phyloP scores from a whole-genome alignment of 1,140 invertebrate genomes.

The Drosophila malerkotliana region DNA sequence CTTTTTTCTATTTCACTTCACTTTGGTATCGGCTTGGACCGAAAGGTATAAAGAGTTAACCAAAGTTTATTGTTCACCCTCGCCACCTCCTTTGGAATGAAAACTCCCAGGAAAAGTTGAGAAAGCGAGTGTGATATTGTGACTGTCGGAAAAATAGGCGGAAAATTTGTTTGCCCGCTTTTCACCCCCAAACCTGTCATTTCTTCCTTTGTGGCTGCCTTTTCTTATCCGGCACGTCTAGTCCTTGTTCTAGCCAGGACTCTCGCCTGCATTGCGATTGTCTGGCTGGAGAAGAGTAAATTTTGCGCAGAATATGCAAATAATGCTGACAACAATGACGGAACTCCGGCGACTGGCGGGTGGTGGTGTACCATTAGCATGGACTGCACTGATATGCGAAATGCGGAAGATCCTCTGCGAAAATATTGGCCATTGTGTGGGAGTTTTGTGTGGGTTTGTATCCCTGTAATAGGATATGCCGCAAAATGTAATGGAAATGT shows the following conservation, averaged over 20 bases:
- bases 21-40: not conserved
- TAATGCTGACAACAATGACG: slow-evolving; percentile 78
- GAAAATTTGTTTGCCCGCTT: slow-evolving; percentile 59
- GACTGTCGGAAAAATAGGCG: slow-evolving; percentile 37
- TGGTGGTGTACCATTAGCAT: slow-evolving; percentile 59
- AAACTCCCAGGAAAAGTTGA: slow-evolving; percentile 20
- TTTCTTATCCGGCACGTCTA: slow-evolving; percentile 14
- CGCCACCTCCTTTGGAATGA: slow-evolving; percentile 9
- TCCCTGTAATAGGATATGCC: slow-evolving; percentile 63
- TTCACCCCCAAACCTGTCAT: slow-evolving; percentile 12
- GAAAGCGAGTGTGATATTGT: slow-evolving; percentile 28
- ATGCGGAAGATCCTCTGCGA: slow-evolving; percentile 40
- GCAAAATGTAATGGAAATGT: slow-evolving; percentile 46
- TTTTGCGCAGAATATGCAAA: slow-evolving; percentile 78
- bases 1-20: slow-evolving; percentile 75
- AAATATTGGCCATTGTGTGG: slow-evolving; percentile 64
- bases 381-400: slow-evolving; percentile 61
- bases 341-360: slow-evolving; percentile 5
- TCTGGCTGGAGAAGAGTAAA: slow-evolving; percentile 61
- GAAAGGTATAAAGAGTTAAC: slow-evolving; percentile 42
- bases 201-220: not conserved
- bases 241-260: slow-evolving; percentile 30
- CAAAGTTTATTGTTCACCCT: slow-evolving; percentile 59
- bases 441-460: slow-evolving; percentile 1
- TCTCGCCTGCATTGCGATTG: slow-evolving; percentile 59